A percentile compares a stretch with the other conserved stretches of the same genome.
These are phyloP conservation scores for Arothron firmamentum DNA, from an alignment of 2,113 vertebrate species.

Conservation along the genomic window DNA sequence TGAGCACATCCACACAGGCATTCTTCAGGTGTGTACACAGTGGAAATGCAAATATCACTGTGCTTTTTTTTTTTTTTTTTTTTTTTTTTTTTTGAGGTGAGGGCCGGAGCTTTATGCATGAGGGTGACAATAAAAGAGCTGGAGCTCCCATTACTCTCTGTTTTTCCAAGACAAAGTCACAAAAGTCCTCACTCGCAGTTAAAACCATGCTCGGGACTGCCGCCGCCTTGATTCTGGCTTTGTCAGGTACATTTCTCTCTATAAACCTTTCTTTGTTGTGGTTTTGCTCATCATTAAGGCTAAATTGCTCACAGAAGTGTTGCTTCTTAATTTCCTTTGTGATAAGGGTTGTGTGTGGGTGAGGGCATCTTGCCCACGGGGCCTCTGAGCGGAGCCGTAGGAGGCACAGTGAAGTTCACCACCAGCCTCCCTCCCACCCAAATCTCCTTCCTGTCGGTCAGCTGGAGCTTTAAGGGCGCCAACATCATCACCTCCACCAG, in stretches of 20 bases:
- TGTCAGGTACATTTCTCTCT: slow-evolving; percentile 37
- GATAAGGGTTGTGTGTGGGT: slow-evolving; percentile 29
- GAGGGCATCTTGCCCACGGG: slow-evolving; percentile 39
- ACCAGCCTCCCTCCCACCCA: slow-evolving; percentile 32
- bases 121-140: slow-evolving; percentile 47
- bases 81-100: slow-evolving; percentile 6
- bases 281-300: not conserved
- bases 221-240: slow-evolving; percentile 15
- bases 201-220: slow-evolving; percentile 7
- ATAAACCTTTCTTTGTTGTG: not conserved
- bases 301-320: not conserved
- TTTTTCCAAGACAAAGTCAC: not conserved
- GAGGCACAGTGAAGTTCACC: slow-evolving; percentile 39
- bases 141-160: not conserved
- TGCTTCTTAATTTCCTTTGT: not conserved
- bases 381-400: slow-evolving; percentile 48
- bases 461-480: slow-evolving; percentile 52
- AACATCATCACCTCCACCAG: slow-evolving; percentile 48
- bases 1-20: not conserved
- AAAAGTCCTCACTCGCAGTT: not conserved
- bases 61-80: slow-evolving; percentile 14
- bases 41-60: slow-evolving; percentile 20
- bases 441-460: slow-evolving; percentile 38
- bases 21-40: slow-evolving; percentile 18
- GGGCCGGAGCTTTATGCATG: slow-evolving; percentile 8